Evolutionary conservation across 2,888 invertebrate genomes (phyloP), one percentile per base, ranked within the genome.

Genomic region (Sussaba pulchella): DNA sequence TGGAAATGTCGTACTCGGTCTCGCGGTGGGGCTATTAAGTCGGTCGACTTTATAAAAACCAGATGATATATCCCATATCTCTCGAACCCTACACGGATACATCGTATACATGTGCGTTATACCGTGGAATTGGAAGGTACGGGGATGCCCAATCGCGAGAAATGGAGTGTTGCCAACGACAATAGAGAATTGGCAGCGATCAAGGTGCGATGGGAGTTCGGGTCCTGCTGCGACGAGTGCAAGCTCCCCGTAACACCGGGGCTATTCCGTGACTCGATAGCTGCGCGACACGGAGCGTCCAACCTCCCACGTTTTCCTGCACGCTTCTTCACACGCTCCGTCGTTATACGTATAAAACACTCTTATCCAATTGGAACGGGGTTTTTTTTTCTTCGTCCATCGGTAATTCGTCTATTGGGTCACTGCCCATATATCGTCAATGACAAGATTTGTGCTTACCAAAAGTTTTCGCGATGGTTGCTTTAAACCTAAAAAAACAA

Each of bases 121-220:
- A 31, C 36, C 14, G 57, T 64, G 24, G 69, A 31, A 59, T 72
- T 63, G n/a, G 36, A 39, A 59, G 63, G n/a, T 50, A 54, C 43
- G 64, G 67, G 61, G 64, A 77, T 69, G 47, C 17, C 43, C 70
- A 71, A 78, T 78, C 70, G 73, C 70, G 73, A 64, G 63, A 81
- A 81, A 88, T 89, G 90, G 90, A 88, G 84, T 79, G 78, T 81
- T 89, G 90, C 90, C 90, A 90, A 88, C 81, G 85, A 88, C 87
- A 89, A 90, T 88, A 87, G 87, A 84, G 86, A 89, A 89, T 89
- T 89, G 89, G 87, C 89, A 89, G 85, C 85, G 85, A 88, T 87
- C 85, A 85, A 85, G 82, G 85, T 83, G 82, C 80, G 67, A 80
- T 31, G 75, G 39, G 75, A 71, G 24, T 71, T n/a, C 75, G 57